Conservation (phyloP, 2,797 vertebrate species). For the Typhlichthys eigenmanni region DNA sequence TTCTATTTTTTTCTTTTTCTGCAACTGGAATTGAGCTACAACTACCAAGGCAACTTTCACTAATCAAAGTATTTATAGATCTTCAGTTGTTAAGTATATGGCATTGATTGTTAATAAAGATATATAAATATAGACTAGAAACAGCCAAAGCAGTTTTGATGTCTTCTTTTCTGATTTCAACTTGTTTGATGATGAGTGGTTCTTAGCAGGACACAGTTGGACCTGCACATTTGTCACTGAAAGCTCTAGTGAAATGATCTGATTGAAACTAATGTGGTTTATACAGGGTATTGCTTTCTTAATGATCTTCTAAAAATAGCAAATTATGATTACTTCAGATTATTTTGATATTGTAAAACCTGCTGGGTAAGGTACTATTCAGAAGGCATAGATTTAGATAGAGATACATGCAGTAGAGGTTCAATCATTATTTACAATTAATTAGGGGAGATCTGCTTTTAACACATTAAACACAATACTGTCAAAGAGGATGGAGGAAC, state of each 20-base stretch:
- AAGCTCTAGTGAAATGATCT: conserved; percentile 77
- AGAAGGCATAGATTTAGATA: conserved; percentile 67
- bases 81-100: conserved; percentile 78
- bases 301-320: conserved; percentile 66
- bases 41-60: conserved; percentile 70
- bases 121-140: conserved; percentile 77
- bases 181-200: conserved; percentile 44
- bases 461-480: conserved; percentile 50
- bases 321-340: conserved; percentile 87
- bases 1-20: conserved; percentile 50
- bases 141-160: conserved; percentile 64
- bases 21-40: conserved; percentile 81
- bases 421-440: conserved; percentile 32
- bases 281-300: conserved; percentile 92
- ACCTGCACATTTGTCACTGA: conserved; percentile 74
- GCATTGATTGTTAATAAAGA: conserved; percentile 83
- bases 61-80: conserved; percentile 84
- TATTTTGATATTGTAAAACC: conserved; percentile 77
- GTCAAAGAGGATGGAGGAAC: conserved; percentile 51
- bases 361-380: conserved; percentile 84
- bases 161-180: conserved; percentile 65
- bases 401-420: conserved; percentile 35
- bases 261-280: conserved; percentile 75
- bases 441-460: conserved; percentile 4
- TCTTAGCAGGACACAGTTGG: conserved; percentile 60